phyloP scores from a whole-genome alignment of 2,113 vertebrate species.

The Trochalopteron elliotii region DNA sequence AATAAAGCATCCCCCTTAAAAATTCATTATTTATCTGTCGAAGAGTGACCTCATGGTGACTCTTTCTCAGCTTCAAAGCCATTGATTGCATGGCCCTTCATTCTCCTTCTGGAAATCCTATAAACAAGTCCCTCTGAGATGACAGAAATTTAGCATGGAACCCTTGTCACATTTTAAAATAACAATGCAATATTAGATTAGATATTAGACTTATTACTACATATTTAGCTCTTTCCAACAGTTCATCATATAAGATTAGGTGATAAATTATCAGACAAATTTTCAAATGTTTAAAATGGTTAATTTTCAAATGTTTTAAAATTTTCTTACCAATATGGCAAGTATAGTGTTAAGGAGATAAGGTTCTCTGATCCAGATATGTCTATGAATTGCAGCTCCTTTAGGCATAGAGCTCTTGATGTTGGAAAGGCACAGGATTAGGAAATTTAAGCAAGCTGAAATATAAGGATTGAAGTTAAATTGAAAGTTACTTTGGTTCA shows the following conservation, averaged over 20 bases:
- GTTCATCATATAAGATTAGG: not conserved
- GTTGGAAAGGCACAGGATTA: constrained; percentile 1
- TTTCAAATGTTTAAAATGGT: not conserved
- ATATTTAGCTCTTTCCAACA: not conserved
- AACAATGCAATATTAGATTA: constrained; percentile 2
- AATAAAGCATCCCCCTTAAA: constrained; percentile 50
- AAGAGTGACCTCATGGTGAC: constrained; percentile 73
- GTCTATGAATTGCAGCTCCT: not conserved
- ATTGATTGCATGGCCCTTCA: constrained; percentile 67
- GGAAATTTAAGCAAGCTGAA: constrained; percentile 22
- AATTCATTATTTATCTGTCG: constrained; percentile 57
- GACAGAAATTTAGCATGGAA: constrained; percentile 23
- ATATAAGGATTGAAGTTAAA: constrained; percentile 43
- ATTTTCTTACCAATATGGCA: not conserved
- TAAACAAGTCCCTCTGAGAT: constrained; percentile 59
- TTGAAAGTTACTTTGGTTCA: not conserved
- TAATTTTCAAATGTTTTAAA: not conserved
- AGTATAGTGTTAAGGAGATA: not conserved
- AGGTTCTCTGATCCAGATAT: not conserved
- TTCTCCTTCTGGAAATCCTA: constrained; percentile 66
- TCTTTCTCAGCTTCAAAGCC: constrained; percentile 59
- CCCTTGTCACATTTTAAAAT: constrained; percentile 1
- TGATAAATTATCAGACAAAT: not conserved
- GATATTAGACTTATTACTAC: not conserved
- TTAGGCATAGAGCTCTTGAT: not conserved